phyloP scores from a whole-genome alignment of 2,113 vertebrate genomes.

The Aptenodytes forsteri region DNA sequence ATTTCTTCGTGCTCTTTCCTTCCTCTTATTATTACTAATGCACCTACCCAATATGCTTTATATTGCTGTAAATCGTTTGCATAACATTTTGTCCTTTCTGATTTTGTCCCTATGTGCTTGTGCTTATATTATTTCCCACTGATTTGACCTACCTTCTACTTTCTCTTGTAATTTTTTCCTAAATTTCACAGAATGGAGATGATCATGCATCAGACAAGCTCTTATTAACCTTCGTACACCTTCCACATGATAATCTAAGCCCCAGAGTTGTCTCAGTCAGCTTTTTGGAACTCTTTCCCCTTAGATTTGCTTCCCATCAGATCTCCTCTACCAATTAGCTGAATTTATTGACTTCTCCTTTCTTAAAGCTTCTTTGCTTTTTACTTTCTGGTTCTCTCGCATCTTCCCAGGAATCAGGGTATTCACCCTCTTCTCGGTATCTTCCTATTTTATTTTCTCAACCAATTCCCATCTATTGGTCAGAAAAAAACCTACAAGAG shows the following conservation, averaged over 20 bases:
- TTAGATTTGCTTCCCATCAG: not conserved
- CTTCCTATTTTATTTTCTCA: not conserved
- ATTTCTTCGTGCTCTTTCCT: constrained; percentile 1
- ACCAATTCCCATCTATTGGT: not conserved
- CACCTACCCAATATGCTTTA: not conserved
- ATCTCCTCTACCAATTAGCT: not conserved
- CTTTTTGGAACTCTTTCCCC: not conserved
- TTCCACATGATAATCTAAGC: not conserved
- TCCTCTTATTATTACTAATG: not conserved
- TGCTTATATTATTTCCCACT: not conserved
- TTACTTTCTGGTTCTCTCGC: not conserved
- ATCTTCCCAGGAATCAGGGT: not conserved
- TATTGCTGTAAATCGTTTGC: not conserved
- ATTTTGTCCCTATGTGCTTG: not conserved
- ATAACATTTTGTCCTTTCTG: not conserved
- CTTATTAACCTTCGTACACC: not conserved
- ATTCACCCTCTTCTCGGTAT: not conserved
- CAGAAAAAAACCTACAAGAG: not conserved
- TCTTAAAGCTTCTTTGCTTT: not conserved
- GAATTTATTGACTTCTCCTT: not conserved
- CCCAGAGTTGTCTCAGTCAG: not conserved
- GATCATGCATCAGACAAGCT: not conserved
- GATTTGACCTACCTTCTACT: not conserved
- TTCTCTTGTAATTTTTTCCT: not conserved
- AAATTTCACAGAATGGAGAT: not conserved